Evolutionary conservation across 2,888 invertebrate genomes (phyloP), one percentile per base, ranked within the genome.

Genomic region (Rhingia campestris): DNA sequence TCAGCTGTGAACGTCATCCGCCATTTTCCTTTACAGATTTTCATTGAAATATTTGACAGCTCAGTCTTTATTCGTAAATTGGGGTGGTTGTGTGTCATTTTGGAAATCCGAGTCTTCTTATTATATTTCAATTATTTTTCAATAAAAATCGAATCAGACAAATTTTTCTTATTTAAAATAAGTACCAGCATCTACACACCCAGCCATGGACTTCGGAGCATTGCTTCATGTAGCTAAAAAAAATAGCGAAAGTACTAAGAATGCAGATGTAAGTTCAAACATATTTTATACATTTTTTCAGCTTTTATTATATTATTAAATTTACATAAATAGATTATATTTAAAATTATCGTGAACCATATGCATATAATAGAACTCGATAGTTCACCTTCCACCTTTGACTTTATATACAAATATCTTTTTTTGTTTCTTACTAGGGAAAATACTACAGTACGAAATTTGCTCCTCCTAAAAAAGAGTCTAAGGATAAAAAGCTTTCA

Each of bases 391-490:
- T 43, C 12, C 6, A 43, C 6, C 6, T 12, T 6, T 12, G 6
- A 12, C 12, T 6, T 14, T 5, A 37, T 58, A 5, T 33, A 12
- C n/a, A 6, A 9, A 39, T 22, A 1, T 58, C 35, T 39, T 49
- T n/a, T 58, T 33, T 22, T 33, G 64, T 53, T 76, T 86, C 6
- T 6, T 1, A 14, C 9, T 86, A 93, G 92, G 90, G 92, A 39
- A 92, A 93, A 87, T 96, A 93, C 89, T 97, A 97, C 89, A 95
- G 94, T 88, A 95, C 96, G 2, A 95, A 95, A 86, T 97, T 95
- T 89, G 94, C 95, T 84, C 96, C 97, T 1, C 96, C 97, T 0
- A 96, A 96, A 89, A 97, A 96, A 88, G 94, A 95, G 88, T 93
- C 94, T 47, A 95, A 95, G 87, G 93, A 94, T 67, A 94, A 93